These are phyloP conservation scores for Synanthedon tipuliformis DNA, from an alignment of 2,888 invertebrate genomes.

Conservation along the genomic window DNA sequence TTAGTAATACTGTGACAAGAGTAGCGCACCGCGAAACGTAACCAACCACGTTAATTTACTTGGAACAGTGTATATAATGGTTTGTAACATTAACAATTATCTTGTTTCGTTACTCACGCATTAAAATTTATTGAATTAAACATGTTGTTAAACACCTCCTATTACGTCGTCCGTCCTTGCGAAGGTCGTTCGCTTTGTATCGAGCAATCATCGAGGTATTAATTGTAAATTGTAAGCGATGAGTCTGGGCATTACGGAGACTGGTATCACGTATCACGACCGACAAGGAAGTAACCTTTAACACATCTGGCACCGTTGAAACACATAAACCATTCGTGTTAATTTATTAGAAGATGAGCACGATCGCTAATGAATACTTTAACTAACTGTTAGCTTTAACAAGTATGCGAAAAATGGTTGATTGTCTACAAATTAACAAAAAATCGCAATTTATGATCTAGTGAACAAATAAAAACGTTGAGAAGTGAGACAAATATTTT, in stretches of 20 bases:
- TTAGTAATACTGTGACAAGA: background rate
- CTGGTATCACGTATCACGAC: slow-evolving; percentile 35
- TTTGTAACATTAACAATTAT: background rate
- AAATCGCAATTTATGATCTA: background rate
- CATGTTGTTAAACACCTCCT: slow-evolving; percentile 30
- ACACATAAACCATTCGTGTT: slow-evolving; percentile 36
- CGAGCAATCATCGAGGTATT: slow-evolving; percentile 28
- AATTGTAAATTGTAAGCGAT: slow-evolving; percentile 38
- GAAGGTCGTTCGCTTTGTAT: slow-evolving; percentile 46
- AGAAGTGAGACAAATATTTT: background rate
- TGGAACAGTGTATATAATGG: background rate
- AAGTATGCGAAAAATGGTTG: slow-evolving; percentile 1
- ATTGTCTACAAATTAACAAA: background rate
- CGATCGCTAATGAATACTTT: background rate
- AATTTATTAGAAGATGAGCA: background rate
- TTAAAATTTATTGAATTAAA: slow-evolving; percentile 21
- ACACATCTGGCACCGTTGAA: slow-evolving; percentile 50
- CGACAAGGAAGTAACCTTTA: slow-evolving; percentile 62
- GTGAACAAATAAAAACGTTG: background rate
- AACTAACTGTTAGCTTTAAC: slow-evolving; percentile 2
- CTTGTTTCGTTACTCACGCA: slow-evolving; percentile 13
- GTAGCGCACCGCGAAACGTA: background rate
- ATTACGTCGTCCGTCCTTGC: slow-evolving; percentile 38
- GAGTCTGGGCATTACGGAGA: slow-evolving; percentile 43
- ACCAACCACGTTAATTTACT: background rate